Base-by-base conservation (phyloP, 2,113 vertebrate species). In the Collichthys lucidus region DNA sequence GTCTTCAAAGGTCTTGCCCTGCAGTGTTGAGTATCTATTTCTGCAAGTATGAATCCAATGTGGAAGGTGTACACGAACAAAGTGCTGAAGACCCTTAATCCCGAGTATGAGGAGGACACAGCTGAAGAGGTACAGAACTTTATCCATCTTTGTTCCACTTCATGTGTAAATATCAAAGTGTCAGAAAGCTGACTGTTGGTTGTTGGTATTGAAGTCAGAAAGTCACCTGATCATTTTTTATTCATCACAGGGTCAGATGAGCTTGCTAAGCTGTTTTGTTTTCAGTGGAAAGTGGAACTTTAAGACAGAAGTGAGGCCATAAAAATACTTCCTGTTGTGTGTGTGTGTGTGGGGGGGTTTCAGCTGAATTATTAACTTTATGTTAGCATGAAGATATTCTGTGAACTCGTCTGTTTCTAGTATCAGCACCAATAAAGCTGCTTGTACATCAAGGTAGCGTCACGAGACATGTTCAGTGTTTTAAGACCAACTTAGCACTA, bases 41-140 rank as follows among this genome's bases (percentile, higher is more conserved):
- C 42, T 16, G 72, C 75, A 79, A 91, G 20, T 7, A 96, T 96
- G 95, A 95, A 96, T 88, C 95, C 95, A 0, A 4, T 95, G 88
- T 96, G 94, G 94, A 96, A 95, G 79, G 79, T 90, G 8, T 96
- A 95, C 47, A 95, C 94, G 92, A 95, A 92, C 92, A 96, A 96
- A 85, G 93, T 96, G 88, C 82, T 96, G 94, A 95, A 95, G 93
- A 96, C 94, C 16, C 46, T 96, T 4, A 95, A 94, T 82, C 92
- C 94, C 1, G 94, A 95, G 7, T 89, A 92, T 59, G 93, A 94
- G 78, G 95, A 96, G 72, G 94, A 94, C 3, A 20, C 86, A 1
- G 87, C 74, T 0, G 93, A 93, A 42, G 93, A 95, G 95, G 94
- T 95, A 94, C 20, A 75, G 16, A 40, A 14, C 3, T 60, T 70